These are phyloP conservation scores for Nephrotoma appendiculata DNA, from an alignment of 2,888 invertebrate species.

Conservation along the genomic window DNA sequence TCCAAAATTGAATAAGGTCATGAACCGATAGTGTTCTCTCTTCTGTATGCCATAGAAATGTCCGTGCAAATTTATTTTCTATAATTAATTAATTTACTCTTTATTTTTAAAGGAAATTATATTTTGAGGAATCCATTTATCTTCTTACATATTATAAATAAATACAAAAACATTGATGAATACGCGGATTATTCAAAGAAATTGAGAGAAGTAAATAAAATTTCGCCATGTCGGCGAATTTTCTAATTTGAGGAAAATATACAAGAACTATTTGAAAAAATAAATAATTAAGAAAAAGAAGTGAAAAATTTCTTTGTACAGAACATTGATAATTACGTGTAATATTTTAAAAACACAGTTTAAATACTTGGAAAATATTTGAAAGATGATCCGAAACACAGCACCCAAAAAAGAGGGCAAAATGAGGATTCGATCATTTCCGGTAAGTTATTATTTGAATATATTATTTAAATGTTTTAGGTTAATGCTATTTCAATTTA, in stretches of 20 bases:
- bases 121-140: not conserved
- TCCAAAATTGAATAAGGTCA: not conserved
- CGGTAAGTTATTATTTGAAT: conserved; percentile 52
- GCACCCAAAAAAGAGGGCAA: conserved; percentile 86
- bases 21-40: not conserved
- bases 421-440: conserved; percentile 96
- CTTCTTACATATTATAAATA: not conserved
- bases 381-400: conserved; percentile 53
- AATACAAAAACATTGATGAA: not conserved
- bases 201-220: not conserved
- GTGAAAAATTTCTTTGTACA: not conserved
- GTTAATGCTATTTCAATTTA: no score
- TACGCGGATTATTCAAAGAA: not conserved
- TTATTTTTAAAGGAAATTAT: not conserved
- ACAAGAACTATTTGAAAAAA: not conserved
- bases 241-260: not conserved
- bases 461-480: not conserved
- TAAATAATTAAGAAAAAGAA: not conserved
- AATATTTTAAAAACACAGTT: not conserved
- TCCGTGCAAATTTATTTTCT: not conserved
- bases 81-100: not conserved
- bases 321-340: not conserved
- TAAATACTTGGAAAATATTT: not conserved
- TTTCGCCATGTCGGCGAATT: conserved; percentile 1
- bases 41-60: not conserved